phyloP scores from a whole-genome alignment of 1,140 invertebrate species.

The Conus ventricosus region DNA sequence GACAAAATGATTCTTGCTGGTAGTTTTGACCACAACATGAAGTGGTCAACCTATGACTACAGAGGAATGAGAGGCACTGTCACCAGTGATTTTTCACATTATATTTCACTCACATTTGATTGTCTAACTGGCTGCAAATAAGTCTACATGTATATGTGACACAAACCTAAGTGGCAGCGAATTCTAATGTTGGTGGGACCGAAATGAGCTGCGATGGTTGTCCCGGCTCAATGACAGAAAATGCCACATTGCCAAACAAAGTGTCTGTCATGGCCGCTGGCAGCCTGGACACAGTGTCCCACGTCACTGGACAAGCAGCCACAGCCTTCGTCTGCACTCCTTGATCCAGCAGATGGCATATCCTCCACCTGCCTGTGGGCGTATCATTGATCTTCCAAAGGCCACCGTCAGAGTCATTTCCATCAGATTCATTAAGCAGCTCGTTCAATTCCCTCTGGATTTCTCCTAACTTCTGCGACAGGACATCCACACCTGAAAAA shows the following conservation, averaged over 20 bases:
- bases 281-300: conserved; percentile 44
- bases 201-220: conserved; percentile 58
- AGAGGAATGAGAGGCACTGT: no score
- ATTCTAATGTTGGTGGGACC: conserved; percentile 65
- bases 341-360: conserved; percentile 67
- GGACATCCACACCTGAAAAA: conserved; percentile 29
- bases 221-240: conserved; percentile 63
- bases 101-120: no score
- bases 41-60: no score
- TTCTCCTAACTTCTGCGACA: conserved; percentile 43
- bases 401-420: background rate
- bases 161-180: conserved; percentile 64
- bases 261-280: conserved; percentile 54
- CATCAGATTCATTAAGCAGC: conserved; percentile 29
- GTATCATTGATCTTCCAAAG: conserved; percentile 60
- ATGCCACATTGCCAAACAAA: conserved; percentile 66
- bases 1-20: no score
- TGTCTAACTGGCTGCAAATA: no score
- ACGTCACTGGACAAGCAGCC: conserved; percentile 52
- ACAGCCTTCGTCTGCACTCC: conserved; percentile 53
- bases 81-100: no score
- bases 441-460: conserved; percentile 50
- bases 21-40: no score
- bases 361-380: conserved; percentile 57
- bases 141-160: background rate